These are phyloP conservation scores for Araneus ventricosus DNA, from an alignment of 1,140 invertebrate genomes.

Conservation along the genomic window DNA sequence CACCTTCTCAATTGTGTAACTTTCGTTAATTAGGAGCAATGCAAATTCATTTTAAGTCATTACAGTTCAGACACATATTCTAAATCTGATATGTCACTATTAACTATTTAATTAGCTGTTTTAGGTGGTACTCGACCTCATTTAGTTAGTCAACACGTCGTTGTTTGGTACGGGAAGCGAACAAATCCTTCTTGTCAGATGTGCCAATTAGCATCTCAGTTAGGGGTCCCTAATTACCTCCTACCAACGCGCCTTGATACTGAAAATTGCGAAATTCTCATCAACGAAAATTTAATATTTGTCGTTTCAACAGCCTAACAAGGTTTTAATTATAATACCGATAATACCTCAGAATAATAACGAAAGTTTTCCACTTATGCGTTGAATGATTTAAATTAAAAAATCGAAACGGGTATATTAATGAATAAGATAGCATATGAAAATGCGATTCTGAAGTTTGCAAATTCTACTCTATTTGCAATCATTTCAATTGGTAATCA, in stretches of 20 bases:
- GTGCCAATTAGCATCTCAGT: neutral
- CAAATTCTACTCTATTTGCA: too few species aligned
- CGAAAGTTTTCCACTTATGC: too few species aligned
- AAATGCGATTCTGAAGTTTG: too few species aligned
- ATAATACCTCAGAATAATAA: neutral
- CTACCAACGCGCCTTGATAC: neutral
- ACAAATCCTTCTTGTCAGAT: neutral
- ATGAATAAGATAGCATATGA: too few species aligned
- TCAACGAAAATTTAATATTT: neutral
- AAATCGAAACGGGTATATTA: too few species aligned
- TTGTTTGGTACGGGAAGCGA: neutral
- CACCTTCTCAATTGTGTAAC: too few species aligned
- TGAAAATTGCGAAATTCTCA: neutral
- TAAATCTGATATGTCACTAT: neutral
- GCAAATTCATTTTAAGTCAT: neutral
- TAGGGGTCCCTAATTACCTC: neutral
- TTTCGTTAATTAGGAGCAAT: too few species aligned
- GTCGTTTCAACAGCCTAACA: neutral
- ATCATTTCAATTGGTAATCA: too few species aligned
- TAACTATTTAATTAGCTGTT: neutral
- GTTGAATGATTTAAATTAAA: too few species aligned
- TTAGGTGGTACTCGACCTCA: neutral
- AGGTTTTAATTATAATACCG: neutral
- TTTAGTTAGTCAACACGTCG: neutral
- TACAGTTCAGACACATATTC: neutral